phyloP scores from a whole-genome alignment of 2,888 invertebrate genomes.

The Oegoconia quadripuncta region DNA sequence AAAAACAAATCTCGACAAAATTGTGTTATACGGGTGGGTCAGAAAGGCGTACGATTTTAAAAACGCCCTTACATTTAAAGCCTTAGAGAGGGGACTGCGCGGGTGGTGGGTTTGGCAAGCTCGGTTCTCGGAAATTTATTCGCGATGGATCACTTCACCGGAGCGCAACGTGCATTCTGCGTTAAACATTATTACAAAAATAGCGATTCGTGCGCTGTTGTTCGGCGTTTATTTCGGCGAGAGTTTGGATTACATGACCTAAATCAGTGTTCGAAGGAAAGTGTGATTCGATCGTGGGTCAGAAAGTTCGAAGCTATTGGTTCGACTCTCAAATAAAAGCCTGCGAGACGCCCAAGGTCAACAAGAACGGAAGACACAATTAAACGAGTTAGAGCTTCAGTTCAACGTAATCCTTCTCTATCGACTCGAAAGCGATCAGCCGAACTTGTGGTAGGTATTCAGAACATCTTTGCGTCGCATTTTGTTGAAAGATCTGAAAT shows the following conservation, averaged over 20 bases:
- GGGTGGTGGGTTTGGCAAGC: too few species aligned
- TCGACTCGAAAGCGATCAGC: constrained; percentile 24
- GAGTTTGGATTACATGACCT: constrained; percentile 7
- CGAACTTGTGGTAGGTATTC: constrained; percentile 17
- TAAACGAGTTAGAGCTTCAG: constrained; percentile 10
- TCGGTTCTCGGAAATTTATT: too few species aligned
- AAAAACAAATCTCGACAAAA: too few species aligned
- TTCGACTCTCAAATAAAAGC: constrained; percentile 14
- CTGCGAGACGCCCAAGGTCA: constrained; percentile 16
- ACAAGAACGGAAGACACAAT: constrained; percentile 7
- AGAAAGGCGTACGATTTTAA: too few species aligned
- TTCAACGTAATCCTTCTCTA: constrained; percentile 16
- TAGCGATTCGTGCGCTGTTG: constrained; percentile 3
- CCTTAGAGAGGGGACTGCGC: too few species aligned
- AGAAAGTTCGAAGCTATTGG: constrained; percentile 15
- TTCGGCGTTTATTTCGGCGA: constrained; percentile 4
- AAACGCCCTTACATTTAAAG: too few species aligned
- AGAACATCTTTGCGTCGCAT: constrained; percentile 23
- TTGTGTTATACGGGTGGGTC: too few species aligned
- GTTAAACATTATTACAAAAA: constrained; percentile 4
- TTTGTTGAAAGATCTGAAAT: constrained; percentile 20
- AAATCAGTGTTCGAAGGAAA: constrained; percentile 9
- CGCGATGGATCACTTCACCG: too few species aligned
- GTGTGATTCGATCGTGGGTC: too few species aligned
- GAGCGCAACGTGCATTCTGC: constrained; percentile 2